Percentiles rank a stretch among this genome's conserved stretches.
These are phyloP conservation scores for Brachycybe producta DNA, from an alignment of 2,888 invertebrate species.

Conservation along the genomic window DNA sequence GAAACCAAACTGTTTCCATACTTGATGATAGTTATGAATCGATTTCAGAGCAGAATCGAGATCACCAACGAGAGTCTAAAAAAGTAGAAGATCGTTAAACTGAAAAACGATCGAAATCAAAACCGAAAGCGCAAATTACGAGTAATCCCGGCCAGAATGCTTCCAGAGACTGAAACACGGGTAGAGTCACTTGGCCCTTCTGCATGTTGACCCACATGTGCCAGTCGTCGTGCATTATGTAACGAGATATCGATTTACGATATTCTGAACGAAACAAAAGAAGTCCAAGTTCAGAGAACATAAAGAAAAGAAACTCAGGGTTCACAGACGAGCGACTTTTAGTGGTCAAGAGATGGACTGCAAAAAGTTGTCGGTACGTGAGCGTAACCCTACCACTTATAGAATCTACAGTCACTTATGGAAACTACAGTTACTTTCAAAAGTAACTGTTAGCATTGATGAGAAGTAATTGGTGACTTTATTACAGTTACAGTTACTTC, in stretches of 20 bases:
- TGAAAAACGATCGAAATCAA: neutral
- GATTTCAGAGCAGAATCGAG: slow-evolving; percentile 81
- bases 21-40: slow-evolving; percentile 87
- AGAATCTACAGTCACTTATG: too few species aligned
- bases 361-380: too few species aligned
- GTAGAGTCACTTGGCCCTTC: slow-evolving; percentile 84
- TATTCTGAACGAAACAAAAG: slow-evolving; percentile 30
- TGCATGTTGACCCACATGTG: slow-evolving; percentile 99
- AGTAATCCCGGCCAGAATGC: slow-evolving; percentile 97
- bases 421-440: too few species aligned
- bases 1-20: slow-evolving; percentile 95
- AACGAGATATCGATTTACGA: slow-evolving; percentile 35
- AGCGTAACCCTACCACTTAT: too few species aligned
- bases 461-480: too few species aligned
- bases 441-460: too few species aligned
- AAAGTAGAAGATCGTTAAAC: neutral
- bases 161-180: slow-evolving; percentile 96
- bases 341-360: too few species aligned
- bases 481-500: too few species aligned
- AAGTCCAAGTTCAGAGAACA: neutral
- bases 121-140: slow-evolving; percentile 29
- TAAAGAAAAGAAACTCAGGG: too few species aligned
- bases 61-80: slow-evolving; percentile 53
- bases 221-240: slow-evolving; percentile 87
- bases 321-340: too few species aligned